These are phyloP conservation scores for Trachelus iudaicus DNA, from an alignment of 2,888 invertebrate genomes.

Conservation along the genomic window DNA sequence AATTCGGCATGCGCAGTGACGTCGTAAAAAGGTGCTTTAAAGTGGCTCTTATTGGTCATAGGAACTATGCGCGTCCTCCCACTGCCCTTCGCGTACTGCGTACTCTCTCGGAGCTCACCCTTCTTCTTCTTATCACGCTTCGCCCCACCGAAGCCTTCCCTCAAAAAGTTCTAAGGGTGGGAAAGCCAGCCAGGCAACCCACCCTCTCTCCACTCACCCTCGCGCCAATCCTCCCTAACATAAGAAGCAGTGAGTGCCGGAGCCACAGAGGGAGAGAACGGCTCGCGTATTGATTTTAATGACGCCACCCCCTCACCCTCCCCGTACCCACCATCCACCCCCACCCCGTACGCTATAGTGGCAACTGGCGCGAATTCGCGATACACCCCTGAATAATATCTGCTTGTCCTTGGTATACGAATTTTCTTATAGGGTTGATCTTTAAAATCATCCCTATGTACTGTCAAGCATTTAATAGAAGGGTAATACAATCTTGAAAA, in stretches of 20 bases:
- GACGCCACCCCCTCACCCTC: conserved; percentile 54
- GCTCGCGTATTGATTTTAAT: conserved; percentile 66
- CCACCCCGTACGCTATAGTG: neutral
- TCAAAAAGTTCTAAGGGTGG: conserved; percentile 4
- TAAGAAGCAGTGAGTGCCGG: conserved; percentile 10
- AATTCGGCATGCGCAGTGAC: conserved; percentile 60
- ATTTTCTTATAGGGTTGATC: neutral
- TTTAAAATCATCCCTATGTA: neutral
- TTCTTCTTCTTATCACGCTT: conserved; percentile 36
- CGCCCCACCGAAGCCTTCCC: conserved; percentile 27
- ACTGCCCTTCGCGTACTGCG: conserved; percentile 46
- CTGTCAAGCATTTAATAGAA: neutral
- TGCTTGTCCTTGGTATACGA: conserved; percentile 14
- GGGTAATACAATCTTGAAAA: neutral
- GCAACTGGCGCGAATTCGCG: conserved; percentile 43
- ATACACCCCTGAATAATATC: conserved; percentile 56
- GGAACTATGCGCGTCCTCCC: conserved; percentile 43
- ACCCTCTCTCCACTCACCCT: conserved; percentile 26
- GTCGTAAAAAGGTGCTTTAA: conserved; percentile 45
- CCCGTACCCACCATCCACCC: neutral
- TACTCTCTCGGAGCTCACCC: conserved; percentile 39
- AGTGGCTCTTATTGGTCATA: conserved; percentile 64
- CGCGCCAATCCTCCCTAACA: conserved; percentile 17
- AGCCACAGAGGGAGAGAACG: conserved; percentile 41
- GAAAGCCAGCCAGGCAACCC: conserved; percentile 17